These are phyloP conservation scores for Spodoptera frugiperda DNA, from an alignment of 1,140 invertebrate genomes.

Conservation along the genomic window DNA sequence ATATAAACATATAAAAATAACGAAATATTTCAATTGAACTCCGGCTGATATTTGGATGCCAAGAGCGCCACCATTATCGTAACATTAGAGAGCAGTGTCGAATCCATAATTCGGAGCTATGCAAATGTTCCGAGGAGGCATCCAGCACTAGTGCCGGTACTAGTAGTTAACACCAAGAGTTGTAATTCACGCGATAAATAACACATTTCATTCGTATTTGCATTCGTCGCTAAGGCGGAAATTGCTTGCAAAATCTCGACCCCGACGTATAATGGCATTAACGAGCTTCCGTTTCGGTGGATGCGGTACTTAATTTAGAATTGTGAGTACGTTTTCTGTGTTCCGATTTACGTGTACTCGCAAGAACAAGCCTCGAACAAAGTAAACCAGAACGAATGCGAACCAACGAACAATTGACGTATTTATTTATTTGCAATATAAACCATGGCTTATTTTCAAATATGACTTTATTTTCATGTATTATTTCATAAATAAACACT, in stretches of 20 bases:
- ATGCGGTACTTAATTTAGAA: slow-evolving; percentile 45
- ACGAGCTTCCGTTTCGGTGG: slow-evolving; percentile 41
- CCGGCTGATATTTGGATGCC: slow-evolving; percentile 23
- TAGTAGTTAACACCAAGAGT: slow-evolving; percentile 48
- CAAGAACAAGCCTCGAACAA: not conserved
- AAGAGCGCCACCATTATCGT: slow-evolving; percentile 29
- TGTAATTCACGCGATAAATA: slow-evolving; percentile 71
- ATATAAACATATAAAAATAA: too few relatives aligned
- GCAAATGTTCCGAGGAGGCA: slow-evolving; percentile 44
- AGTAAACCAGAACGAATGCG: not conserved
- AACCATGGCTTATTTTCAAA: too few relatives aligned
- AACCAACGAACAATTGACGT: too few relatives aligned
- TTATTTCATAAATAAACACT: too few relatives aligned
- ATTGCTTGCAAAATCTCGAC: slow-evolving; percentile 78
- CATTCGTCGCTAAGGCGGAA: slow-evolving; percentile 77
- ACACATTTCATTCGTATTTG: slow-evolving; percentile 77
- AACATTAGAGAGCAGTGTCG: slow-evolving; percentile 37
- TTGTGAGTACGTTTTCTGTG: slow-evolving; percentile 13
- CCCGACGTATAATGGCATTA: slow-evolving; percentile 56
- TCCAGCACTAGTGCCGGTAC: slow-evolving; percentile 23
- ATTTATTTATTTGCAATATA: too few relatives aligned
- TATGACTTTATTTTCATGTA: too few relatives aligned
- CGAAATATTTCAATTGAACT: not conserved
- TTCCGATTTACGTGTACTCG: not conserved
- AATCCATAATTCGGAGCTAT: slow-evolving; percentile 49